A percentile compares a stretch with the other conserved stretches of the same genome.
These are phyloP conservation scores for Crax fasciolata DNA, from an alignment of 2,797 vertebrate genomes.

Conservation along the genomic window DNA sequence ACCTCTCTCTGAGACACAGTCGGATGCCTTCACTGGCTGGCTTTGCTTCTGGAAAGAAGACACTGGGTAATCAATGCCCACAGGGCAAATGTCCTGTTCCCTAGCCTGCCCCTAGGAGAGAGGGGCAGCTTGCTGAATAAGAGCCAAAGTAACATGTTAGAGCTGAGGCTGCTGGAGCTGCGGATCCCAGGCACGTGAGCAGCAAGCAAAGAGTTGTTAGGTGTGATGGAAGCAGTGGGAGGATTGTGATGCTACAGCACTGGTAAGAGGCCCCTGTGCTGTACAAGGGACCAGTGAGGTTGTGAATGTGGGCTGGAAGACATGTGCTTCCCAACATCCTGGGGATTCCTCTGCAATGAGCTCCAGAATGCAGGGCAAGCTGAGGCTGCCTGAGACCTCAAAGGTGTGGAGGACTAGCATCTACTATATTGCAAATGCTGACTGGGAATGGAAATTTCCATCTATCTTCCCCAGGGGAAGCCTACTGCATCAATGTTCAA, in stretches of 20 bases:
- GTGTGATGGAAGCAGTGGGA: neutral
- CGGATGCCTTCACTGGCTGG: neutral
- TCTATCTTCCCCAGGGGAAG: neutral
- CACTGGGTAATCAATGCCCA: accelerated
- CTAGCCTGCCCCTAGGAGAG: neutral
- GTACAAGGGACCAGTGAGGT: neutral
- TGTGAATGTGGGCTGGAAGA: neutral
- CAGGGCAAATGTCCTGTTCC: neutral
- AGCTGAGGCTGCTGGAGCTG: neutral
- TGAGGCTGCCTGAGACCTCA: neutral
- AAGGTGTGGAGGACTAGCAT: neutral
- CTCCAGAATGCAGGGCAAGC: neutral
- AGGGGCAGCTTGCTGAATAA: neutral
- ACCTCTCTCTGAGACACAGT: neutral
- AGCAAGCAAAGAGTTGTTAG: neutral
- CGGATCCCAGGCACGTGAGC: neutral
- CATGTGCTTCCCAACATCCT: neutral
- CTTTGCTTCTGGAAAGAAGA: neutral
- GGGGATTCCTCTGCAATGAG: neutral
- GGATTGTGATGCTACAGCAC: no score
- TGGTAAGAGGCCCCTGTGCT: neutral
- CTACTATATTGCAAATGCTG: neutral
- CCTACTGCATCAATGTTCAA: neutral
- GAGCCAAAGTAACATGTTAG: neutral
- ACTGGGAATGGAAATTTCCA: neutral